Evolutionary conservation across 2,113 vertebrate genomes (phyloP), one percentile per base, ranked within the genome.

Genomic region (Oryzias celebensis): DNA sequence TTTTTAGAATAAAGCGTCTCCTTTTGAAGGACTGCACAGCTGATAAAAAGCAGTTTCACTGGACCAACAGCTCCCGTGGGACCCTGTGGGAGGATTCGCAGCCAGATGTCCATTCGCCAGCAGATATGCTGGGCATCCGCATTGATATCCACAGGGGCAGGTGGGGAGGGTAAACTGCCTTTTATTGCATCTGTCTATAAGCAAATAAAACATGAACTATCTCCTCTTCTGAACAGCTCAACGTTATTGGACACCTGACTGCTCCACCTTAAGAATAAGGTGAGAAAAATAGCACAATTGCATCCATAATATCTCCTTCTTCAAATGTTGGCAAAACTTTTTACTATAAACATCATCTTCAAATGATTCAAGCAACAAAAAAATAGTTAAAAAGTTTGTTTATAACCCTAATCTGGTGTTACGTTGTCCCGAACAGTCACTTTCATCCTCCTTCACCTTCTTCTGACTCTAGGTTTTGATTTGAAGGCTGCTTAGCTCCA

Each of bases 181-280:
- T 88, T 86, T 89, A 85, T 82, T 80, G 74, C 76, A 77, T 78
- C 62, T 78, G 66, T 87, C 72, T 77, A 69, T 70, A 83, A 71
- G 79, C 72, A 78, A 83, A 83, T 42, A 77, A 59, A 64, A 78
- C 7, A 49, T 16, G 47, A 61, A 47, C 26, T 15, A 4, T n/a
- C 36, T 47, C 52, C 28, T 31, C 55, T 22, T 50, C 54, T 47
- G 23, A 71, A 18, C 53, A 28, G n/a, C 47, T 66, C 31, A 76
- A 81, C n/a, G n/a, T n/a, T n/a, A n/a, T n/a, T n/a, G n/a, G n/a
- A n/a, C n/a, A n/a, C n/a, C n/a, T n/a, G 66, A 65, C 41, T 51
- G 44, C 56, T 72, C 74, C 58, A 22, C 55, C 58, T 16, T n/a
- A 4, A 14, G 0, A 63, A 45, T 58, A 18, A 44, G 65, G 57